These are phyloP conservation scores for Oligia strigilis DNA, from an alignment of 2,888 invertebrate species.

Conservation along the genomic window DNA sequence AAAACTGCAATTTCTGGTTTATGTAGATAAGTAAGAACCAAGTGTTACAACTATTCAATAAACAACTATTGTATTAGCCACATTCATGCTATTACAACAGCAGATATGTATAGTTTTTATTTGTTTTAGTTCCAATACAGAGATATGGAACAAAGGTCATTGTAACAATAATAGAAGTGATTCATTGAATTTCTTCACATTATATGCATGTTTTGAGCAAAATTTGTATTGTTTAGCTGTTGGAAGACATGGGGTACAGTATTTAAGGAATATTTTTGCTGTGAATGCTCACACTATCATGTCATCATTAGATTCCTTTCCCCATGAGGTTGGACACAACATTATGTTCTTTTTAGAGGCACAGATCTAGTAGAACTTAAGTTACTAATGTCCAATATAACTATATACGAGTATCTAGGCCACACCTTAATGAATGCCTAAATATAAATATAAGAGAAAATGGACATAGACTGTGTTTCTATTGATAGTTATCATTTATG, in stretches of 20 bases:
- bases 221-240: not conserved
- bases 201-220: conserved; percentile 11
- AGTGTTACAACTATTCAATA: conserved; percentile 39
- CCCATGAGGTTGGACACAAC: not conserved
- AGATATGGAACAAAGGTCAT: conserved; percentile 61
- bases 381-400: no score
- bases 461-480: not conserved
- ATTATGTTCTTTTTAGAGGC: not conserved
- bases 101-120: conserved; percentile 55
- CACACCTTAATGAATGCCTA: not conserved
- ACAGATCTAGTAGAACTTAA: not conserved
- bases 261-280: not conserved
- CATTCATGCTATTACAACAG: conserved; percentile 31
- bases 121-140: conserved; percentile 53
- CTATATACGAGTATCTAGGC: not conserved
- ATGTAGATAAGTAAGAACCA: conserved; percentile 7
- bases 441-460: not conserved
- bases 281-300: not conserved
- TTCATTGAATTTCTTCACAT: conserved; percentile 46
- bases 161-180: conserved; percentile 43
- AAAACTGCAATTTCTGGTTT: conserved; percentile 15
- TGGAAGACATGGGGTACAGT: not conserved
- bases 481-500: not conserved
- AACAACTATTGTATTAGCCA: conserved; percentile 56
- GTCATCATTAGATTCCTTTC: not conserved